Evolutionary conservation across 2,797 vertebrate genomes (phyloP).

Genomic region (Acanthurus leucopareius): DNA sequence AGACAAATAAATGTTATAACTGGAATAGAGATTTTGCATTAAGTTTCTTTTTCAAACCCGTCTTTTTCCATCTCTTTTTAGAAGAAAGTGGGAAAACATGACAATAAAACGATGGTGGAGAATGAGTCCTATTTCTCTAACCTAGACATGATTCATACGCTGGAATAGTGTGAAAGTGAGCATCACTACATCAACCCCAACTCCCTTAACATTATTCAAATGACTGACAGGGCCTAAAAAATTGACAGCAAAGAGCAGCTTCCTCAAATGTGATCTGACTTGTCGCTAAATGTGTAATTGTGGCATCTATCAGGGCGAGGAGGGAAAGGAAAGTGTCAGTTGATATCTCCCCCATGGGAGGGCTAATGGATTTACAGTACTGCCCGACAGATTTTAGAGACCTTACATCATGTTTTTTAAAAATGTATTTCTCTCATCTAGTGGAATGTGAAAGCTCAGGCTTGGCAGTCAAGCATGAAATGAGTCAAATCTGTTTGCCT

Average conservation of each 20-base stretch:
- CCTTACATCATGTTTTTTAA: conserved; percentile 74
- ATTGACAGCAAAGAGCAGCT: conserved; percentile 65
- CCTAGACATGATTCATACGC: conserved; percentile 19
- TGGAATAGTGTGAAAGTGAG: conserved; percentile 41
- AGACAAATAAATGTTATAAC: not conserved
- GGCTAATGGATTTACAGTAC: conserved; percentile 75
- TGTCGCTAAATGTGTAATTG: conserved; percentile 69
- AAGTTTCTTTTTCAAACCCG: not conserved
- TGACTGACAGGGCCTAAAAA: conserved; percentile 63
- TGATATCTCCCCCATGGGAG: conserved; percentile 55
- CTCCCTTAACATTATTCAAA: conserved; percentile 61
- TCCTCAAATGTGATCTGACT: conserved; percentile 73
- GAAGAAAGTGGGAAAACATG: conserved; percentile 9
- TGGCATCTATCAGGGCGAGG: conserved; percentile 63
- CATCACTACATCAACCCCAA: conserved; percentile 35
- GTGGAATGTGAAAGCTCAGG: conserved; percentile 61
- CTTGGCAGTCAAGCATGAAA: conserved; percentile 73
- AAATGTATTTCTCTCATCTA: conserved; percentile 77
- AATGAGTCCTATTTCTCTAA: conserved; percentile 9
- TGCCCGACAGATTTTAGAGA: conserved; percentile 66
- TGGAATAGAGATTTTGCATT: not conserved
- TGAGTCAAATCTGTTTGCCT: conserved; percentile 71
- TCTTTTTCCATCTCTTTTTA: not conserved
- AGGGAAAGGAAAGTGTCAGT: conserved; percentile 56
- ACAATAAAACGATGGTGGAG: not conserved